Percentiles rank a stretch among this genome's conserved stretches.
These are phyloP conservation scores for Pteromalus puparum DNA, from an alignment of 1,140 invertebrate species.

Conservation along the genomic window DNA sequence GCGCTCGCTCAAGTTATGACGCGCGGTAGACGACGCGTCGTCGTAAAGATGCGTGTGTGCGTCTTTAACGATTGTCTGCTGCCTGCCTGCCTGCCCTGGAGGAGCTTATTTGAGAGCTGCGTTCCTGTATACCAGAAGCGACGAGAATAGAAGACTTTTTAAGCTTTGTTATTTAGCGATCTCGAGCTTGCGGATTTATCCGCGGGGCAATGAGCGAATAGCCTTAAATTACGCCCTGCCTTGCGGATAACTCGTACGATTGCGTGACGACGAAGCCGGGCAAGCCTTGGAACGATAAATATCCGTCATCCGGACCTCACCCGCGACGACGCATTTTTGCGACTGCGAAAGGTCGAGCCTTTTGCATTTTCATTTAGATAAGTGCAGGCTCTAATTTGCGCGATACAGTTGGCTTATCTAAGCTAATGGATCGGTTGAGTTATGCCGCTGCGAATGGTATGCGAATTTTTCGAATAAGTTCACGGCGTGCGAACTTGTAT, in stretches of 20 bases:
- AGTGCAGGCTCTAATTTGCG: slow-evolving; percentile 9
- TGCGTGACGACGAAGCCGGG: slow-evolving; percentile 25
- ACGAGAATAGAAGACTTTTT: background rate
- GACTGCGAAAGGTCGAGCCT: slow-evolving; percentile 12
- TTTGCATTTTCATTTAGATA: slow-evolving; percentile 38
- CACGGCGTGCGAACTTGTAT: too few species aligned
- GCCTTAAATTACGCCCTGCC: slow-evolving; percentile 24
- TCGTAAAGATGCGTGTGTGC: slow-evolving; percentile 38
- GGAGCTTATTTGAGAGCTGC: background rate
- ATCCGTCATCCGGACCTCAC: background rate
- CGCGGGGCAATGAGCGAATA: background rate
- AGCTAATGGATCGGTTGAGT: background rate
- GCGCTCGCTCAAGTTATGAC: slow-evolving; percentile 35
- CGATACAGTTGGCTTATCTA: background rate
- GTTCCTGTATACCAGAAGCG: background rate
- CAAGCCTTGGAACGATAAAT: slow-evolving; percentile 26
- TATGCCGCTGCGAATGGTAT: background rate
- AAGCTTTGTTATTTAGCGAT: background rate
- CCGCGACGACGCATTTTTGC: background rate
- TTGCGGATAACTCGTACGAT: background rate
- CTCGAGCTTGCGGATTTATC: background rate
- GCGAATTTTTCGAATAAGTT: too few species aligned
- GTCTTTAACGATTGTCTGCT: slow-evolving; percentile 36
- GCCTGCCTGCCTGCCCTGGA: background rate
- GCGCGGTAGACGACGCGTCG: slow-evolving; percentile 18